Evolutionary conservation across 2,113 vertebrate genomes (phyloP), one percentile per base, ranked within the genome.

Genomic region (Lophura nycthemera): DNA sequence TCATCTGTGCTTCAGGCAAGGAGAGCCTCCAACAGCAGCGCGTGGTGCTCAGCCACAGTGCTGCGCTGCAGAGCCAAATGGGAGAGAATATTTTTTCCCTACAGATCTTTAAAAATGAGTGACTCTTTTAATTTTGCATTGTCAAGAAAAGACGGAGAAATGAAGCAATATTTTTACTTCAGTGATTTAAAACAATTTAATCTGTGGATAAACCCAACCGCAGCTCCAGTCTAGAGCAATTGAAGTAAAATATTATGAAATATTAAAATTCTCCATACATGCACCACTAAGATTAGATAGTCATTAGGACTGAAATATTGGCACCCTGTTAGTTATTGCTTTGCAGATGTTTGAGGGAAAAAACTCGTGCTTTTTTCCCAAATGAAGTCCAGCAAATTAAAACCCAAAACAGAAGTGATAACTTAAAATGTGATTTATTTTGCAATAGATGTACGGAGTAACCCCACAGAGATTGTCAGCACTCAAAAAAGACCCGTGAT

Each of bases 81-180:
- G 19, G 75, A 77, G 43, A 83, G 93, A 93, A 65, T 64, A 2
- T 85, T 81, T 86, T 83, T 52, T 57, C 89, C 95, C 91, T 48
- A 34, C 82, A 95, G 92, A 95, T 96, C 94, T 92, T 96, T 96
- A 95, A 96, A 95, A 96, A 96, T 96, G 93, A 96, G 94, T 96
- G 94, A 95, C 94, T 95, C 93, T 93, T 79, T 96, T 97, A 95
- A 95, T 97, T 97, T 95, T 95, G 91, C 91, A 86, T 90, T 92
- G 93, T 94, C 95, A 96, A 95, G 95, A 56, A 91, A 72, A 95
- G 80, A 36, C 47, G 32, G 91, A 80, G 92, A 95, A 97, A 96
- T 94, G 93, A 93, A 95, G 94, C 83, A 90, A 96, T 96, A 95
- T 96, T 97, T 96, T 95, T 95, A 91, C 93, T 96, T 97, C 93